These are phyloP conservation scores for Camelus bactrianus DNA, from an alignment of 2,113 vertebrate species.

Conservation along the genomic window DNA sequence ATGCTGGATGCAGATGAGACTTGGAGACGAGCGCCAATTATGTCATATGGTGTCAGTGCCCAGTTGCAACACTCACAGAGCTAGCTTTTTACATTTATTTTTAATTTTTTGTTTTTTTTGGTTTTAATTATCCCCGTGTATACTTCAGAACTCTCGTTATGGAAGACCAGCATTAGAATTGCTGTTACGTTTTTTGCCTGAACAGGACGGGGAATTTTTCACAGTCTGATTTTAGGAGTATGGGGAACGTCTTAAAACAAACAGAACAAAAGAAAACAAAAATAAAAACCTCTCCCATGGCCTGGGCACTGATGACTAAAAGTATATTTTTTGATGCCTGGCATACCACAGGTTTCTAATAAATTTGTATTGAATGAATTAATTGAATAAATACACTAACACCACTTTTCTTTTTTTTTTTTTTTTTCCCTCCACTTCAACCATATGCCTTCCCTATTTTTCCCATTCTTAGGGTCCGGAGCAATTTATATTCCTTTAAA, in stretches of 20 bases:
- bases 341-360: neutral
- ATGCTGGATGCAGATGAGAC: conserved; percentile 49
- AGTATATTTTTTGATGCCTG: neutral
- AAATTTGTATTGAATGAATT: neutral
- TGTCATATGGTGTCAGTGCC: conserved; percentile 61
- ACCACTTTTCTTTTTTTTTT: neutral
- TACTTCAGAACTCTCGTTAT: conserved; percentile 43
- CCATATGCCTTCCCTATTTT: conserved; percentile 1
- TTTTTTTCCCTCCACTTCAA: neutral
- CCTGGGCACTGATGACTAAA: neutral
- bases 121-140: conserved; percentile 64
- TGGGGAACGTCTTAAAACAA: neutral
- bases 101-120: conserved; percentile 46
- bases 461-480: neutral
- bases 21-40: conserved; percentile 59
- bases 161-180: conserved; percentile 27
- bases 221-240: conserved; percentile 52
- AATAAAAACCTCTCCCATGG: neutral
- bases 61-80: conserved; percentile 60
- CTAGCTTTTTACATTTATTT: conserved; percentile 63
- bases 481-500: neutral
- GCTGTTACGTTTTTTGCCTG: conserved; percentile 15
- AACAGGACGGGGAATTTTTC: neutral
- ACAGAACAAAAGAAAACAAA: neutral
- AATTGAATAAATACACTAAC: neutral